A percentile compares a stretch with the other conserved stretches of the same genome.
Evolutionary conservation across 2,888 invertebrate species (phyloP).

Genomic region (Sarcophaga rosellei): DNA sequence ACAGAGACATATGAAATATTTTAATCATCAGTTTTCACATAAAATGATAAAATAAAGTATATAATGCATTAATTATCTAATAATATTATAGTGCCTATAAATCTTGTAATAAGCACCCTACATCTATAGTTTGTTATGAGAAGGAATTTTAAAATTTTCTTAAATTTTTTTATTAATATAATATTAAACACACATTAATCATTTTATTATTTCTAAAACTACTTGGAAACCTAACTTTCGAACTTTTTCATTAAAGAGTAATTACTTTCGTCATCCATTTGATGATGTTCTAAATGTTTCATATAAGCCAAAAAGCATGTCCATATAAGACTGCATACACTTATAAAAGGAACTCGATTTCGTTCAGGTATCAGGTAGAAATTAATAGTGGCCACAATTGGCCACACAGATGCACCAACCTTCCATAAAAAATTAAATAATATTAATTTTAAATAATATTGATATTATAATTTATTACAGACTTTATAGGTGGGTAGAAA

Average conservation of each 20-base stretch:
- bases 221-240: slow-evolving; percentile 68
- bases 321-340: slow-evolving; percentile 88
- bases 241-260: slow-evolving; percentile 41
- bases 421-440: slow-evolving; percentile 73
- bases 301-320: slow-evolving; percentile 89
- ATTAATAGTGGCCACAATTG: slow-evolving; percentile 87
- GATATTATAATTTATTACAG: neutral
- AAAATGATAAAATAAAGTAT: no score
- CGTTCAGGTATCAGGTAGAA: slow-evolving; percentile 87
- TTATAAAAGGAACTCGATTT: slow-evolving; percentile 88
- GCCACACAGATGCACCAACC: slow-evolving; percentile 88
- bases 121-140: no score
- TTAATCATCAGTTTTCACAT: no score
- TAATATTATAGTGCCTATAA: no score
- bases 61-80: no score
- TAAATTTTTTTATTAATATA: no score
- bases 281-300: slow-evolving; percentile 85
- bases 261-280: slow-evolving; percentile 71
- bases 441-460: neutral
- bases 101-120: no score
- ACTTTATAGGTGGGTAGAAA: slow-evolving; percentile 87
- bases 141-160: no score
- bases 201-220: slow-evolving; percentile 72
- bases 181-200: neutral
- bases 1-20: no score